These are phyloP conservation scores for Crotalus horridus DNA, from an alignment of 2,113 vertebrate species.

Conservation along the genomic window DNA sequence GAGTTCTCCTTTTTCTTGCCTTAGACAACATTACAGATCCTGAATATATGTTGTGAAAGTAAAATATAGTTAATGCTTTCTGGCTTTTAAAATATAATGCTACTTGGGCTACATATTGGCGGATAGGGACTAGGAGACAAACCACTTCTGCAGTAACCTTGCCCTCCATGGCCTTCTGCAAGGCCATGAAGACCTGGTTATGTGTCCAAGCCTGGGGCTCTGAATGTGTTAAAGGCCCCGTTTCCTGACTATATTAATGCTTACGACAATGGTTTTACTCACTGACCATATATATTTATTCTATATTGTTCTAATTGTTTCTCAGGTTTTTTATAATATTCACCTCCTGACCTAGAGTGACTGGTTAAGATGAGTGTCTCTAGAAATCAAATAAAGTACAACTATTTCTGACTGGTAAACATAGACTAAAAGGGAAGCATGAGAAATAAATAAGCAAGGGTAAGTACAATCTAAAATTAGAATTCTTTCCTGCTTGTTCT, in stretches of 20 bases:
- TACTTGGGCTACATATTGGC: slow-evolving; percentile 57
- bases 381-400: neutral
- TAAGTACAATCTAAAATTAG: slow-evolving; percentile 63
- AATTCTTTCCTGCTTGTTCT: slow-evolving; percentile 58
- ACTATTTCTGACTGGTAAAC: slow-evolving; percentile 3
- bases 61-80: slow-evolving; percentile 72
- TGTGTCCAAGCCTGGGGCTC: neutral
- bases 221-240: neutral
- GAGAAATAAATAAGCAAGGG: slow-evolving; percentile 58
- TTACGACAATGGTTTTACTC: neutral
- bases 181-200: neutral
- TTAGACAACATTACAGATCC: slow-evolving; percentile 62
- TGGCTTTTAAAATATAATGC: slow-evolving; percentile 63
- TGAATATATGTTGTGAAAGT: slow-evolving; percentile 63
- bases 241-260: neutral
- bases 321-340: neutral
- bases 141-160: neutral
- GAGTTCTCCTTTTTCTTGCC: slow-evolving; percentile 43
- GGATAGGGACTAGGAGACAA: neutral
- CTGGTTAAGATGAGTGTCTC: neutral
- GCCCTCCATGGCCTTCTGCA: neutral
- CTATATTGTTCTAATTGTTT: neutral
- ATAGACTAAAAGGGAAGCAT: slow-evolving; percentile 24
- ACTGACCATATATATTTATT: neutral
- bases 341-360: neutral